Evolutionary conservation across 2,888 invertebrate species (phyloP).

Genomic region (Mesoligia furuncula): DNA sequence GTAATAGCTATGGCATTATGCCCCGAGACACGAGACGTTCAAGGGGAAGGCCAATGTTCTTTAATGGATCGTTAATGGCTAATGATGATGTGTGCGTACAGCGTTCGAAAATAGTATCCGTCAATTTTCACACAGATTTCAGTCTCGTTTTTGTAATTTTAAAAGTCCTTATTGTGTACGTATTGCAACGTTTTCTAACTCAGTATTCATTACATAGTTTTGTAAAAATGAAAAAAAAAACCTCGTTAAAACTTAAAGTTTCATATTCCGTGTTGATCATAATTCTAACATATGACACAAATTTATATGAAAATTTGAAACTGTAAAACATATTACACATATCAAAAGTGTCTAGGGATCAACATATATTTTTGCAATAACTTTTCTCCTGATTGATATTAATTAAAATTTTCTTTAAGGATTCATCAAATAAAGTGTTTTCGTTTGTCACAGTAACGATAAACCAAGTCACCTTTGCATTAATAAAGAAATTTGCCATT

Average conservation of each 20-base stretch:
- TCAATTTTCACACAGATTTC: neutral
- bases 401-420: too few relatives aligned
- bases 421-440: too few relatives aligned
- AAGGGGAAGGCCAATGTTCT: conserved; percentile 39
- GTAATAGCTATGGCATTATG: conserved; percentile 30
- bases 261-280: neutral
- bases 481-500: too few relatives aligned
- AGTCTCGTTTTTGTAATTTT: neutral
- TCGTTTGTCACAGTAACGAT: too few relatives aligned
- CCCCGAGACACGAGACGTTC: conserved; percentile 20
- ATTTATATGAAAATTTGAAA: too few relatives aligned
- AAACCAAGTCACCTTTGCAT: too few relatives aligned
- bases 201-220: neutral
- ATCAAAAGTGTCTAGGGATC: too few relatives aligned
- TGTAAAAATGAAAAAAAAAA: neutral
- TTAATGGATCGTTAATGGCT: conserved; percentile 49
- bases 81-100: neutral
- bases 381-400: too few relatives aligned
- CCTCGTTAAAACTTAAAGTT: neutral
- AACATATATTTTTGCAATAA: too few relatives aligned
- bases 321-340: too few relatives aligned
- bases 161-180: neutral
- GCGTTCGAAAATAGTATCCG: conserved; percentile 1
- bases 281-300: too few relatives aligned
- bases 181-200: neutral